phyloP scores from a whole-genome alignment of 1,140 invertebrate genomes.

The Drosophila prosaltans region DNA sequence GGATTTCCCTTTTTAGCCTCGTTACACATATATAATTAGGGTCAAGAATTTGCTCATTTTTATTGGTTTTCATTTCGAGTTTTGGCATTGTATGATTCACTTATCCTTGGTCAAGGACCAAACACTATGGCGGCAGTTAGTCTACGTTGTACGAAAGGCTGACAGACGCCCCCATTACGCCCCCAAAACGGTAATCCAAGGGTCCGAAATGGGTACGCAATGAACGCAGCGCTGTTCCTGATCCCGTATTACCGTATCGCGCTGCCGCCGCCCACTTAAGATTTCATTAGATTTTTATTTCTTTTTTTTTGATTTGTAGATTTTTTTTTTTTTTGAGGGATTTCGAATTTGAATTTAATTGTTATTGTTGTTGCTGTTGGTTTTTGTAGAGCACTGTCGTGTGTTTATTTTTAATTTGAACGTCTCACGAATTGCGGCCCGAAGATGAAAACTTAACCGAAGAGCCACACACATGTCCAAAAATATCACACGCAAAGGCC shows the following conservation, averaged over 20 bases:
- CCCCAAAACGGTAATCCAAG: conserved; percentile 70
- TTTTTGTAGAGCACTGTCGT: conserved; percentile 56
- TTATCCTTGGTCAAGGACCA: conserved; percentile 46
- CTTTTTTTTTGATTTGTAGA: conserved; percentile 22
- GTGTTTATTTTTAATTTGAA: conserved; percentile 74
- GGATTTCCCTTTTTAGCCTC: conserved; percentile 6
- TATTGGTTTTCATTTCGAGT: conserved; percentile 4
- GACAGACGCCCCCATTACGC: conserved; percentile 31
- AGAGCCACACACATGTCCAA: conserved; percentile 77
- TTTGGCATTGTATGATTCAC: conserved; percentile 22
- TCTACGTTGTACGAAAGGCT: conserved; percentile 21
- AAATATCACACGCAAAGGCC: conserved; percentile 80
- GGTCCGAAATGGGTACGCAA: conserved; percentile 63
- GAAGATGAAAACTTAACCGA: conserved; percentile 42
- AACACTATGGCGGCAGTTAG: conserved; percentile 37
- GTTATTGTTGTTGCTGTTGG: conserved; percentile 42
- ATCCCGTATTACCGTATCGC: conserved; percentile 15
- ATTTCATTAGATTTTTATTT: conserved; percentile 33
- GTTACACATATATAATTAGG: background rate
- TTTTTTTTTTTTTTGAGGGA: conserved; percentile 32
- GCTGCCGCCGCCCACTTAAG: conserved; percentile 7
- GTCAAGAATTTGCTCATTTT: conserved; percentile 13
- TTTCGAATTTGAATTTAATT: conserved; percentile 35
- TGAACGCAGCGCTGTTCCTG: conserved; percentile 24
- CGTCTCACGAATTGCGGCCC: conserved; percentile 53